Base-by-base conservation (phyloP, 2,888 invertebrate species). In the Dryadula phaetusa region DNA sequence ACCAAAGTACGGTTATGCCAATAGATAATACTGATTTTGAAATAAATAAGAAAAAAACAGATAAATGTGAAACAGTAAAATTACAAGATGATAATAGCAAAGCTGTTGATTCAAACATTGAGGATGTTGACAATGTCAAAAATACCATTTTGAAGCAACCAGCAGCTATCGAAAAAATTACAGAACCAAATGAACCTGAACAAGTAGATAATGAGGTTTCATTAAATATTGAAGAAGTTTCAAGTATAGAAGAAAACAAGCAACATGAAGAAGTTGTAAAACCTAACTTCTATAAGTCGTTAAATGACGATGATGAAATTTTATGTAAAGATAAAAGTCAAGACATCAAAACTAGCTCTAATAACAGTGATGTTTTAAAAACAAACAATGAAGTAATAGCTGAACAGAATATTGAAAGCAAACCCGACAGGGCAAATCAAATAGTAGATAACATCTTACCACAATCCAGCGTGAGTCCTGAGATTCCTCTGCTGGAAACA, bases 231-330 rank as follows among this genome's bases (percentile, higher is more conserved):
- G 49, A 40, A 47, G 42, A 54, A 46, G 49, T 42, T 61, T 5
- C 58, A 58, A 22, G 56, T n/a, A 16, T 54, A 49, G 52, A 25
- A 42, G 16, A 34, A 44, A 40, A 47, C 8, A 67, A 56, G 25
- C 60, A 69, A 70, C 7, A 32, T 12, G 18, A 69, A 2, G 60
- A 67, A 49, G 66, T 70, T 20, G 79, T 81, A 68, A 78, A 75
- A 72, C 82, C 88, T 2, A 88, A 90, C 60, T 88, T 88, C 74
- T 88, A 88, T 71, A 87, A 83, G 71, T 81, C 84, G n/a, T 64
- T 81, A 42, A 75, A 76, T 56, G 69, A 73, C 37, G 72, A 71
- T 69, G 22, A 40, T n/a, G n/a, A 40, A 18, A 20, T 20, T 34
- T 34, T 20, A 37, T 18, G 14, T 20, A 53, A 34, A 20, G 20